Conservation (phyloP, 92 coral and sea anemone species). For the Pocillopora grandis region DNA sequence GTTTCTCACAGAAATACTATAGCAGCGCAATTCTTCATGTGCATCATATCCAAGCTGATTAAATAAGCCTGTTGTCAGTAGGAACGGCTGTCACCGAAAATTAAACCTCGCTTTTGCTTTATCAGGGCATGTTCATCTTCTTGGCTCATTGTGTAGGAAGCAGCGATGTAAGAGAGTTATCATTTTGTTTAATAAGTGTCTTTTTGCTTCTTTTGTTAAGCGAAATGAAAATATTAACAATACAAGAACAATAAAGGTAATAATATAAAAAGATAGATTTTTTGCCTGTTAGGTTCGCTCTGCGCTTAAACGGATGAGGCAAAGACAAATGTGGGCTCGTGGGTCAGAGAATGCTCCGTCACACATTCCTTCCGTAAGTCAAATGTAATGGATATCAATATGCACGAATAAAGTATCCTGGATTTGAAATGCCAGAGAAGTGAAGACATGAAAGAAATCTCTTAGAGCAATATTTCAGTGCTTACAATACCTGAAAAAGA, state of each 20-base stretch:
- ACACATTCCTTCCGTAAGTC: slow-evolving; percentile 1
- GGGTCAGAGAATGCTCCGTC: slow-evolving; percentile 16
- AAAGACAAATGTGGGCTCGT: slow-evolving; percentile 16
- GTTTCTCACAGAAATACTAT: too few species aligned
- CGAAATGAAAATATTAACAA: not conserved
- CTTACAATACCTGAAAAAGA: too few species aligned
- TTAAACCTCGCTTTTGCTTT: not conserved
- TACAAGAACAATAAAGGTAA: not conserved
- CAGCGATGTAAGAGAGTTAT: slow-evolving; percentile 38
- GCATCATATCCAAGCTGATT: too few species aligned
- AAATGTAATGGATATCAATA: not conserved
- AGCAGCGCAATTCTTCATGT: too few species aligned
- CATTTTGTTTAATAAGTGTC: not conserved
- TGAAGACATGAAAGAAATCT: too few species aligned
- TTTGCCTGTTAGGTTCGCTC: slow-evolving; percentile 11
- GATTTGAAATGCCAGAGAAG: too few species aligned
- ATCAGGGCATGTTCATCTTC: slow-evolving; percentile 48
- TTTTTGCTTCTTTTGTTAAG: not conserved
- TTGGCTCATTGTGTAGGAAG: slow-evolving; percentile 49
- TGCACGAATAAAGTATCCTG: too few species aligned
- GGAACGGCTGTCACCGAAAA: not conserved
- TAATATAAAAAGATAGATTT: not conserved
- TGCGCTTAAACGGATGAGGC: slow-evolving; percentile 17
- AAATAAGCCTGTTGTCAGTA: too few species aligned
- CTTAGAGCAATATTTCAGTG: too few species aligned